phyloP scores from a whole-genome alignment of 1,140 invertebrate genomes.

The Temnothorax longispinosus region DNA sequence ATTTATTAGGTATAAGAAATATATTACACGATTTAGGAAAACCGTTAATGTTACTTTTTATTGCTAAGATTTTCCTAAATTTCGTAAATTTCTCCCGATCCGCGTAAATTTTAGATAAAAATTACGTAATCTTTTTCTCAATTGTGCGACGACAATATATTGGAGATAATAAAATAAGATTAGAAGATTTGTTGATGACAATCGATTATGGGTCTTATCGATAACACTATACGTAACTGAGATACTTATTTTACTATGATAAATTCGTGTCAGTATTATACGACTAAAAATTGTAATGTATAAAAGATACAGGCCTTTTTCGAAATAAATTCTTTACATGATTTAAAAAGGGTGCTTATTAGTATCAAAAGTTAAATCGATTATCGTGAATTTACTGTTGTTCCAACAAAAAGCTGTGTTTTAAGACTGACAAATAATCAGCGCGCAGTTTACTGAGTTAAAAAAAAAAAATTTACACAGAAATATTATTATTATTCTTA shows the following conservation, averaged over 20 bases:
- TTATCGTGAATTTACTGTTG: too few species aligned
- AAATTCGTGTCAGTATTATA: neutral
- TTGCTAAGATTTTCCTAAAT: neutral
- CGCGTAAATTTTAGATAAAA: neutral
- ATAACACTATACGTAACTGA: neutral
- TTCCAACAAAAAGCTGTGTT: too few species aligned
- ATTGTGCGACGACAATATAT: neutral
- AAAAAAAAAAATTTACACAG: too few species aligned
- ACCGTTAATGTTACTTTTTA: neutral
- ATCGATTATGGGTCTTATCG: neutral
- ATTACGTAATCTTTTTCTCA: neutral
- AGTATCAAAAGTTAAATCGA: too few species aligned
- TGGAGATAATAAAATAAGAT: constrained; percentile 7
- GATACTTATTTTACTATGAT: neutral
- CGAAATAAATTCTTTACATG: too few species aligned
- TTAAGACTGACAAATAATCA: too few species aligned
- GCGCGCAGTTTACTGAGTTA: too few species aligned
- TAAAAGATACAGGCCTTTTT: neutral
- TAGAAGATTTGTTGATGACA: constrained; percentile 1
- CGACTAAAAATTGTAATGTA: neutral
- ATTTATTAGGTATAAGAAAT: neutral
- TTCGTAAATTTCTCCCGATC: neutral
- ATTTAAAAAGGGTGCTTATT: too few species aligned
- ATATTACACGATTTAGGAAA: neutral
- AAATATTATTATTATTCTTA: too few species aligned